These are phyloP conservation scores for Phyllostomus hastatus DNA, from an alignment of 2,113 vertebrate genomes.

Conservation along the genomic window DNA sequence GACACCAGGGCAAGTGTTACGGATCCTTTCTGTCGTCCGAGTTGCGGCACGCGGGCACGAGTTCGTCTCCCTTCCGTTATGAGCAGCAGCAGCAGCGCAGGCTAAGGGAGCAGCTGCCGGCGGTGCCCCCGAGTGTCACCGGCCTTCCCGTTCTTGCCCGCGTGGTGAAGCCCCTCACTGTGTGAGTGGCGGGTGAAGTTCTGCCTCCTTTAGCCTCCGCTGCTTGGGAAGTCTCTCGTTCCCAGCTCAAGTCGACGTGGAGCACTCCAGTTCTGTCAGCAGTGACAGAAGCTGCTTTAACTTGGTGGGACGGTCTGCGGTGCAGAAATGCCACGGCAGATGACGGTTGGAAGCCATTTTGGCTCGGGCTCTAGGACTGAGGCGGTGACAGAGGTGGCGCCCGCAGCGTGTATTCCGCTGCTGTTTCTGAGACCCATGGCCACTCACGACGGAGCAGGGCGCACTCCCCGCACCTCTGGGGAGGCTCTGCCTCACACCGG, in stretches of 20 bases:
- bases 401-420: accelerated
- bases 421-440: neutral
- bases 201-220: neutral
- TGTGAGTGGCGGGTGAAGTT: neutral
- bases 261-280: neutral
- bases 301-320: neutral
- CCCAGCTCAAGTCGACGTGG: neutral
- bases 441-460: neutral
- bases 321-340: neutral
- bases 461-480: neutral
- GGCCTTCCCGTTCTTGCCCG: neutral
- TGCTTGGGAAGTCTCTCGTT: neutral
- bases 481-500: neutral
- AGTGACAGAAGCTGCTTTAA: neutral
- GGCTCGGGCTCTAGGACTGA: neutral
- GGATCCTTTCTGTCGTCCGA: neutral
- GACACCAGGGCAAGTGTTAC: neutral
- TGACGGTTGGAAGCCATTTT: neutral
- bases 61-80: neutral
- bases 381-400: neutral
- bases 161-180: neutral
- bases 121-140: neutral
- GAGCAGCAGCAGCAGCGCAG: neutral
- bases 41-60: neutral
- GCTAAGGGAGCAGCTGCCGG: neutral